A percentile compares a stretch with the other conserved stretches of the same genome.
These are phyloP conservation scores for Platerodrilus igneus DNA, from an alignment of 2,888 invertebrate species.

Conservation along the genomic window DNA sequence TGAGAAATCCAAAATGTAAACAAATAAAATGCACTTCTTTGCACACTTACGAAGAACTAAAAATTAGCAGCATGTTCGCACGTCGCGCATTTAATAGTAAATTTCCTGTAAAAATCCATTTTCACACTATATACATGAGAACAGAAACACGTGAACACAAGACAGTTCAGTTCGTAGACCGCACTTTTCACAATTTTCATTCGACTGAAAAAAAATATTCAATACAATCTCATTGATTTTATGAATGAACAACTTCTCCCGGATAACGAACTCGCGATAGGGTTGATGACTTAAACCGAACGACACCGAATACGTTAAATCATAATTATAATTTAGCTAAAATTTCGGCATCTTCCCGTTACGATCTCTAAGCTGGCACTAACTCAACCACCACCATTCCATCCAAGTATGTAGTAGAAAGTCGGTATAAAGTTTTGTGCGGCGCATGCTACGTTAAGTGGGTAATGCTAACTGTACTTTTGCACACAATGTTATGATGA, in stretches of 20 bases:
- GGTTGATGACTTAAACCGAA: conserved; percentile 8
- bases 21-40: too few species aligned
- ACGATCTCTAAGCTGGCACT: conserved; percentile 42
- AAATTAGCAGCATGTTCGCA: conserved; percentile 27
- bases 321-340: conserved; percentile 13
- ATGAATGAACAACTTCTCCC: too few species aligned
- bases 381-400: conserved; percentile 37
- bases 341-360: conserved; percentile 30
- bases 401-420: conserved; percentile 41
- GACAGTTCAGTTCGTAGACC: too few species aligned
- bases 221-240: too few species aligned
- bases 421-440: conserved; percentile 41
- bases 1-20: conserved; percentile 1
- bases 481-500: conserved; percentile 28
- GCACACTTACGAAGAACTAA: conserved; percentile 12
- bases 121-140: conserved; percentile 21
- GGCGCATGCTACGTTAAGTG: conserved; percentile 36
- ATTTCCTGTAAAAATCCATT: conserved; percentile 41
- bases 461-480: conserved; percentile 38
- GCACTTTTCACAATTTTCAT: too few species aligned
- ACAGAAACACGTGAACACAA: conserved; percentile 23
- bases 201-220: too few species aligned
- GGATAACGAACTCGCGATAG: conserved; percentile 4
- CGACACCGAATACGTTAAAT: conserved; percentile 10
- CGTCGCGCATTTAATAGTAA: conserved; percentile 41